Base-by-base conservation (phyloP, 2,113 vertebrate species). In the Petrocephalus zakoni region DNA sequence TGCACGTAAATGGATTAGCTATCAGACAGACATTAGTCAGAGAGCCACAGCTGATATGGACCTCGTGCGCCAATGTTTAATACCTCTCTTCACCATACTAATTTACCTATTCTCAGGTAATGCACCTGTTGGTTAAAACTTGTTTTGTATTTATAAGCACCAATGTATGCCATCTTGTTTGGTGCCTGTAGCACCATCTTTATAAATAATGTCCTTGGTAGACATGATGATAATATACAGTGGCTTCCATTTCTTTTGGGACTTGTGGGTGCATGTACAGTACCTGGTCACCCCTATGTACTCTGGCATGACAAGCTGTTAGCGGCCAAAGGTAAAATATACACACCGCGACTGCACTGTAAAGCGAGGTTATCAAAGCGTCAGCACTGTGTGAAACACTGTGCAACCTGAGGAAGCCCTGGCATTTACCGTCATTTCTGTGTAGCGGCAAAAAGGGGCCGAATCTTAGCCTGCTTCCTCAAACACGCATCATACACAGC, bases 401-500 rank as follows among this genome's bases (percentile, higher is more conserved):
- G 34, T 42, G 51, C 25, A 61, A 17, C 34, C 13, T 2, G 19
- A 68, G 47, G 81, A 81, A 88, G 75, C 10, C 25, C 7, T 29
- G 34, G 87, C 49, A 78, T 75, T 88, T 75, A 53, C 29, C 10
- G 68, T 37, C 68, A 78, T 21, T 72, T 11, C 68, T 51, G 68
- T 29, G 49, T 53, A 78, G 51, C n/a, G 17, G 21, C 34, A 78
- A 11, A 1, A 21, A 51, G 13, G n/a, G 25, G 8, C 64, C 55
- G 13, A 88, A n/a, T 46, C 2, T 51, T 78, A 9, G 47, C 15
- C 15, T 75, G 58, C n/a, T 42, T 78, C 34, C 22, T 19, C 58
- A 87, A 47, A 87, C 51, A 19, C 25, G 47, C 34, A 55, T 55
- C 87, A 55, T 88, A 81, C 81, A 78, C 42, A 81, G 64, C 47